Conservation (phyloP, 2,797 vertebrate genomes). For the Danio kyathit region DNA sequence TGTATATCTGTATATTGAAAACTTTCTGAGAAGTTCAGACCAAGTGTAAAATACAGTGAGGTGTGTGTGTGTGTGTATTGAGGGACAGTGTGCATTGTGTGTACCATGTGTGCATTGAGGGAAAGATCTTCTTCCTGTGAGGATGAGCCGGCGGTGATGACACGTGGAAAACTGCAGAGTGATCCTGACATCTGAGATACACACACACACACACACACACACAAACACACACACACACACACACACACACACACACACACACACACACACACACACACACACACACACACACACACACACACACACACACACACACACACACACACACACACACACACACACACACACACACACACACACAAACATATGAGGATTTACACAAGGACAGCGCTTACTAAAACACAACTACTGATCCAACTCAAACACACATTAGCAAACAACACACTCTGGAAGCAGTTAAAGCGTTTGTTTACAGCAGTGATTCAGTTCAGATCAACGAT, state of each 20-base stretch:
- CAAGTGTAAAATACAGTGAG: neutral
- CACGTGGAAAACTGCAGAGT: conserved; percentile 66
- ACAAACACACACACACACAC: neutral
- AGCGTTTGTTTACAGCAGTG: neutral
- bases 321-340: conserved; percentile 44
- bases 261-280: conserved; percentile 15
- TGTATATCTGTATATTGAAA: neutral
- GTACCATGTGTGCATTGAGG: conserved; percentile 84
- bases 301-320: conserved; percentile 47
- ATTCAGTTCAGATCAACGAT: neutral
- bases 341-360: neutral
- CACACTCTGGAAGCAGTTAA: conserved; percentile 7
- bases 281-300: neutral
- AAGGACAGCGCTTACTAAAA: neutral
- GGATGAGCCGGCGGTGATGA: conserved; percentile 28
- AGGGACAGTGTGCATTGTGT: too few relatives aligned
- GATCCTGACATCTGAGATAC: conserved; percentile 64
- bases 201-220: conserved; percentile 27
- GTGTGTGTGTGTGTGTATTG: too few relatives aligned
- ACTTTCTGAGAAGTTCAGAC: neutral
- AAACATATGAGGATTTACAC: conserved; percentile 2
- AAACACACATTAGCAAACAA: neutral
- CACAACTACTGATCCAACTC: neutral
- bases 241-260: conserved; percentile 1
- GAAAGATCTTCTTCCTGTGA: conserved; percentile 81